Evolutionary conservation across 2,888 invertebrate species (phyloP).

Genomic region (Sphinx pinastri): DNA sequence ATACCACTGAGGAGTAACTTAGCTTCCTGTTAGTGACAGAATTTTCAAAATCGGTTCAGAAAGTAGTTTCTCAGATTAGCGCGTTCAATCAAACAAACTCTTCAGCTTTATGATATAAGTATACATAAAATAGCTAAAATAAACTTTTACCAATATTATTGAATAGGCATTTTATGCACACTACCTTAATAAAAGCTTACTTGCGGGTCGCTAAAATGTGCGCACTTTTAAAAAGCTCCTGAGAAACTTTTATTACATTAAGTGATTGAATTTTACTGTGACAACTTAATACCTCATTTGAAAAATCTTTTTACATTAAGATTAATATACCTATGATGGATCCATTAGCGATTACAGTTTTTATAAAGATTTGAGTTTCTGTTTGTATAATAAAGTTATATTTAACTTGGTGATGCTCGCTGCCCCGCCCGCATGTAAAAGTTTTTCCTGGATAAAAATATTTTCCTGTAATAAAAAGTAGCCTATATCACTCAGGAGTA

Average conservation of each 20-base stretch:
- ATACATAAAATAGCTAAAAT: no score
- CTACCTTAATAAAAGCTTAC: slow-evolving; percentile 8
- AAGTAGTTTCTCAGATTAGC: no score
- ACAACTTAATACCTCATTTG: slow-evolving; percentile 8
- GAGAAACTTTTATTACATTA: slow-evolving; percentile 14
- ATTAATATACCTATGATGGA: neutral
- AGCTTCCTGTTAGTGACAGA: no score
- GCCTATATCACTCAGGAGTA: no score
- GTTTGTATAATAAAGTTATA: neutral
- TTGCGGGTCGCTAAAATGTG: neutral
- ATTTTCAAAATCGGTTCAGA: no score
- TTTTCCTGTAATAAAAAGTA: no score
- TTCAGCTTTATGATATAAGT: no score
- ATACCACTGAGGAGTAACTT: no score
- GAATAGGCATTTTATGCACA: slow-evolving; percentile 10
- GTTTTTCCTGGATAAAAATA: no score
- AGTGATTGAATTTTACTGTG: slow-evolving; percentile 23
- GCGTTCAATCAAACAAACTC: no score
- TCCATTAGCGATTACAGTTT: slow-evolving; percentile 14
- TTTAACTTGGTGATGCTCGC: neutral
- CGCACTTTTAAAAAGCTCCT: slow-evolving; percentile 3
- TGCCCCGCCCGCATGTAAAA: no score
- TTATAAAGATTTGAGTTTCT: slow-evolving; percentile 16
- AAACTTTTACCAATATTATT: neutral
- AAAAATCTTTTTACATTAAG: slow-evolving; percentile 4